Evolutionary conservation across 1,140 invertebrate species (phyloP).

Genomic region (Neoseiulus cucumeris): DNA sequence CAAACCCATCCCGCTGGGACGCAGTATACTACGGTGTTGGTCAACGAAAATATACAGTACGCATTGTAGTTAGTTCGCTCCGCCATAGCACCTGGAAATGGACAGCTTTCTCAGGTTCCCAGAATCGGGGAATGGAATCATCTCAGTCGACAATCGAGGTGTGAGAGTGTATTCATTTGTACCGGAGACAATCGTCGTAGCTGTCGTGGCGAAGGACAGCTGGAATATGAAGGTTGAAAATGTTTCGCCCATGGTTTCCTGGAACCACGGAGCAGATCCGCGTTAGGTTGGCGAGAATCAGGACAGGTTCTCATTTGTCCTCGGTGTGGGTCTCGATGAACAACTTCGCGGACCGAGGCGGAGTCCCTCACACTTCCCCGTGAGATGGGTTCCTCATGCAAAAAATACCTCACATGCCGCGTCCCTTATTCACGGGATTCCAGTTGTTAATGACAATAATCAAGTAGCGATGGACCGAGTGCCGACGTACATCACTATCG

Average conservation of each 20-base stretch:
- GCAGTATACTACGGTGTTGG: constrained; percentile 75
- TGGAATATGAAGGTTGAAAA: constrained; percentile 19
- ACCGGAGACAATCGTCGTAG: constrained; percentile 17
- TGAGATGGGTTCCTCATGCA: no score
- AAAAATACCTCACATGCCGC: no score
- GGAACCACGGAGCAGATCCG: neutral
- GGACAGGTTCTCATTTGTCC: neutral
- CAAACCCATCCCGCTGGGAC: constrained; percentile 76
- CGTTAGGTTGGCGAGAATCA: neutral
- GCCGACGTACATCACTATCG: constrained; percentile 20
- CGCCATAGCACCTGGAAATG: constrained; percentile 27
- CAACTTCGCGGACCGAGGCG: constrained; percentile 15
- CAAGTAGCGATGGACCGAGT: constrained; percentile 25
- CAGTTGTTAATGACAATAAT: neutral
- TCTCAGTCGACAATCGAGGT: no score
- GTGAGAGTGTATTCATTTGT: no score
- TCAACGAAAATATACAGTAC: constrained; percentile 65
- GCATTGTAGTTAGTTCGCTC: constrained; percentile 61
- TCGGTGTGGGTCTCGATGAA: constrained; percentile 13
- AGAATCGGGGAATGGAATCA: no score
- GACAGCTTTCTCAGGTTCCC: no score
- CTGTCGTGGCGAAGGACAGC: constrained; percentile 18
- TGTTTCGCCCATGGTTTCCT: neutral
- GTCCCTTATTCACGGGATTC: no score
- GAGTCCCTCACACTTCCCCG: no score